A percentile compares a stretch with the other conserved stretches of the same genome.
Conservation (phyloP, 2,113 vertebrate species). For the Chloropsis cyanopogon region DNA sequence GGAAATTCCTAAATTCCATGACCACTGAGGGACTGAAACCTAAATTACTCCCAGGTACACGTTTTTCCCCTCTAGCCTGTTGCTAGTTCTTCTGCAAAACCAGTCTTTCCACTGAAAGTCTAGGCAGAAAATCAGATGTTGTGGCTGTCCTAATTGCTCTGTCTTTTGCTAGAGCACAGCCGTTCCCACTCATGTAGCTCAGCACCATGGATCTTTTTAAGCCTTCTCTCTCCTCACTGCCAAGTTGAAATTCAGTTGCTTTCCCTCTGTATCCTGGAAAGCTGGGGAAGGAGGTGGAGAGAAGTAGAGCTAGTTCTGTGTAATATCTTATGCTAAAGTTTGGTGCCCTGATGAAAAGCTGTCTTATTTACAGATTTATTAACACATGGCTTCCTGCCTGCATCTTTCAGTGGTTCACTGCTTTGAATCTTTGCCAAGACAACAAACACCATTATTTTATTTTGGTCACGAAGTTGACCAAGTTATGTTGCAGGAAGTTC, state of each 20-base stretch:
- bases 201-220: neutral
- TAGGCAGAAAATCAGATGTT: neutral
- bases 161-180: neutral
- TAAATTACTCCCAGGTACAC: neutral
- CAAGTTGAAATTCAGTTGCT: neutral
- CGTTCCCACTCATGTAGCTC: rapidly evolving
- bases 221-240: neutral
- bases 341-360: neutral
- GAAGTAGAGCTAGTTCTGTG: neutral
- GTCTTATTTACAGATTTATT: neutral
- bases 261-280: neutral
- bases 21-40: neutral
- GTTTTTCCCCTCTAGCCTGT: neutral
- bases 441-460: neutral
- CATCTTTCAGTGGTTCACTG: neutral
- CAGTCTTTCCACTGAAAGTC: neutral
- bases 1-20: neutral
- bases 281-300: neutral
- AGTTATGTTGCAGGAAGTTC: neutral
- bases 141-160: neutral
- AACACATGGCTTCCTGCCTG: neutral
- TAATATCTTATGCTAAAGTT: neutral
- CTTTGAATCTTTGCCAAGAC: neutral
- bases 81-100: neutral
- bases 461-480: neutral